Evolutionary conservation across 2,113 vertebrate species (phyloP), one percentile per base, ranked within the genome.

Genomic region (Galbula dea): DNA sequence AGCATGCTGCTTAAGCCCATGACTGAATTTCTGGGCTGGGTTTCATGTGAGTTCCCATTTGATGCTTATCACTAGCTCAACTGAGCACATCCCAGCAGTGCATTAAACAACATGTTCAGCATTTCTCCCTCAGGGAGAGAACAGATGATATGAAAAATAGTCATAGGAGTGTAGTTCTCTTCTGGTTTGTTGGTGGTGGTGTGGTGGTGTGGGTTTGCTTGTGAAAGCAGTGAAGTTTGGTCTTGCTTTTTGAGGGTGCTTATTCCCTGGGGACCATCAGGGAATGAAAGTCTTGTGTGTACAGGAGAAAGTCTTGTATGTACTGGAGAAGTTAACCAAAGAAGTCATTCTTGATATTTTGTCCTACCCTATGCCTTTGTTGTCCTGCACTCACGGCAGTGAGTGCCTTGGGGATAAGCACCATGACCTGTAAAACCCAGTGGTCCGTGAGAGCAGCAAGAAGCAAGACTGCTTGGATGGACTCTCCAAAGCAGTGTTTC

Each of bases 381-480:
- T 51, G 43, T 23, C 27, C 2, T 20, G 39, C 27, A 3, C 24
- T 63, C 11, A 2, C 9, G 19, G 51, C 45, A 73, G 36, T 0
- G 10, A 27, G 21, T 58, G n/a, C 36, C 43, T 79, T 88, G 57
- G 18, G 54, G 74, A 51, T 46, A 13, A 76, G 12, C 11, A 39
- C 30, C 5, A 4, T 61, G 30, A 39, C 24, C 21, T 66, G 23
- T 34, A 52, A 72, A 85, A 36, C 20, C 20, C 27, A 34, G 21
- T 2, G 2, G 1, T 65, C 83, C 7, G 1, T 12, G 34, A 54
- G 5, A n/a, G 17, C 0, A 49, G 27, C 0, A 15, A 57, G 57
- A 34, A 78, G 19, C 27, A 23, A 58, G 19, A 26, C 29, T 62
- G 69, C 41, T 76, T 29, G 37, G 15, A 14, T 32, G 46, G 62